These are phyloP conservation scores for Thymelicus lineola DNA, from an alignment of 2,888 invertebrate genomes.

Conservation along the genomic window DNA sequence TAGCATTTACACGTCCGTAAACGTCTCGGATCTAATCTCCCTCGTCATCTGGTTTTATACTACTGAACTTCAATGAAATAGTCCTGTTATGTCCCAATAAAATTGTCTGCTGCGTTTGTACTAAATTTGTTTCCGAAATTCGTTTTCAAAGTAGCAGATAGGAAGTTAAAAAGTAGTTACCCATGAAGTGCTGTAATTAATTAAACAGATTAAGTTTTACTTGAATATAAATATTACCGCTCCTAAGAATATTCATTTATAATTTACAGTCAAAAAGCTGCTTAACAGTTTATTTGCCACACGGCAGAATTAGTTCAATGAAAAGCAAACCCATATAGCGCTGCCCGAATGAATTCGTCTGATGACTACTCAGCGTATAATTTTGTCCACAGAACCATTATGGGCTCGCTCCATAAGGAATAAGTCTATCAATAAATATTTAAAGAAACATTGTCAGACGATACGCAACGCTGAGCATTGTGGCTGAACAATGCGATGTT, in stretches of 20 bases:
- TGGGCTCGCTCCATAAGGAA: constrained; percentile 61
- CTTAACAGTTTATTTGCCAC: neutral
- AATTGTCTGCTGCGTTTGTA: constrained; percentile 18
- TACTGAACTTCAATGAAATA: neutral
- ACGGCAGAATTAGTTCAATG: constrained; percentile 31
- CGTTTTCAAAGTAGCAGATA: neutral
- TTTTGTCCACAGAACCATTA: constrained; percentile 64
- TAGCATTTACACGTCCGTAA: constrained; percentile 37
- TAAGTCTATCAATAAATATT: constrained; percentile 80
- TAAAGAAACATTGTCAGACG: constrained; percentile 71
- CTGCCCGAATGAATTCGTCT: constrained; percentile 70
- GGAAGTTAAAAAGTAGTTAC: too few relatives aligned
- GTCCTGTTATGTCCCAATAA: constrained; percentile 38
- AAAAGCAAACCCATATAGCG: constrained; percentile 68
- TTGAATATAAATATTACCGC: neutral
- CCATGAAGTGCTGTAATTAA: too few relatives aligned
- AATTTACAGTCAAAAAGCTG: too few relatives aligned
- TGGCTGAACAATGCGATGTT: constrained; percentile 60
- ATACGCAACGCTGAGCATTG: constrained; percentile 67
- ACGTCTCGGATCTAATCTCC: constrained; percentile 34
- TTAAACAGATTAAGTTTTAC: too few relatives aligned
- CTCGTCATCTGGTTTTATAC: constrained; percentile 24
- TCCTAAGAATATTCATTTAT: neutral
- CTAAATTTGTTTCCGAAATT: neutral
- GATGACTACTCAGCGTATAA: constrained; percentile 76